Base-by-base conservation (phyloP, 2,797 vertebrate species). In the Distichodus sexfasciatus region DNA sequence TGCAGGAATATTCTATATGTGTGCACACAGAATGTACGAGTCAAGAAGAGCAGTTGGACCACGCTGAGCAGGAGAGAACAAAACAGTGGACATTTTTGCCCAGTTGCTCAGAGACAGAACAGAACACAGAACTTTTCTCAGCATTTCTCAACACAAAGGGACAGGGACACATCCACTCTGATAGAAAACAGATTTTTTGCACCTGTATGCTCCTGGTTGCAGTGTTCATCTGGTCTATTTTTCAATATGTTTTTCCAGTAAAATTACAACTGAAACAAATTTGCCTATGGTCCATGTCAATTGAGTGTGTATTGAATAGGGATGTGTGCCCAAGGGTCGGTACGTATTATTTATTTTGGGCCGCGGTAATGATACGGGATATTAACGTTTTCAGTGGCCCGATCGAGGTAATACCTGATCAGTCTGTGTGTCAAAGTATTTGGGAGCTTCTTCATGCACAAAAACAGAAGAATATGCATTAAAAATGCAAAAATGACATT, bases 1-100 rank as follows among this genome's bases (percentile, higher is more conserved):
- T n/a, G 23, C 86, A 94, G 93, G 93, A 48, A 93, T 94, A 76
- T 94, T 95, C 84, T 95, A 94, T 89, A 92, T 94, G 86, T 95
- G 93, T 43, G 92, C 93, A 71, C 94, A 94, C 81, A 91, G 92
- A 79, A 93, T 93, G 91, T 91, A 92, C 15, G 91, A 94, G 74
- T 91, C 91, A 72, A 89, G 91, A 55, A 90, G 91, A 82, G 86
- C 87, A 57, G 82, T 85, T 2, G 81, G 87, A 6, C 85, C 89
- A 24, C 91, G 88, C 79, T 94, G 87, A 73, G 83, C 26, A 43
- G 36, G 70, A 28, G 10, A 51, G 35, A 38, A 54, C 21, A 14
- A 29, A 33, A 65, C 23, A 63, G 31, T 74, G 38, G 36, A 78
- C 19, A n/a, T n/a, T 59, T 65, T 23, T 40, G 61, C 69, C 74